These are phyloP conservation scores for Ephestia elutella DNA, from an alignment of 1,140 invertebrate genomes.

Conservation along the genomic window DNA sequence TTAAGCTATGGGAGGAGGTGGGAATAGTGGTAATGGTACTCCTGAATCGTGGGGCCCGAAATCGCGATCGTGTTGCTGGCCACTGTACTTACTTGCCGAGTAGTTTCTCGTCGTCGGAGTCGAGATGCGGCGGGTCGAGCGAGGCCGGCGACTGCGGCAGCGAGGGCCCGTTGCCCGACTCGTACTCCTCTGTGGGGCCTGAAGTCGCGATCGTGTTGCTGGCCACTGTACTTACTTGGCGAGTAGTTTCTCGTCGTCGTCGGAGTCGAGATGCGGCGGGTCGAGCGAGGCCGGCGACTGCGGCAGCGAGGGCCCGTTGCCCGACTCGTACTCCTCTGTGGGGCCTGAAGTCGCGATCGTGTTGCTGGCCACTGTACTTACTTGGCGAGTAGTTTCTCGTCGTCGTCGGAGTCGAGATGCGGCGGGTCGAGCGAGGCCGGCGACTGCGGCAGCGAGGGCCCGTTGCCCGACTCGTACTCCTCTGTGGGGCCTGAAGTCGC, in stretches of 20 bases:
- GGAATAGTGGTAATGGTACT: too few species aligned
- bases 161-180: slow-evolving; percentile 95
- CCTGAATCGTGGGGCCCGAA: too few species aligned
- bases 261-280: slow-evolving; percentile 86
- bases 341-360: too few species aligned
- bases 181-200: too few species aligned
- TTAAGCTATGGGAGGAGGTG: too few species aligned
- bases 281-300: slow-evolving; percentile 94
- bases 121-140: slow-evolving; percentile 86
- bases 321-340: too few species aligned
- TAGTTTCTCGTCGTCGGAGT: slow-evolving; percentile 87
- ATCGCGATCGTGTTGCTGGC: too few species aligned
- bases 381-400: slow-evolving; percentile 82
- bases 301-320: slow-evolving; percentile 93
- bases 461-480: slow-evolving; percentile 97
- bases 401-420: slow-evolving; percentile 87
- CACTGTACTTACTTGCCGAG: slow-evolving; percentile 77
- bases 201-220: too few species aligned
- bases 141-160: slow-evolving; percentile 94
- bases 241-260: slow-evolving; percentile 84
- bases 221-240: slow-evolving; percentile 77
- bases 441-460: slow-evolving; percentile 93
- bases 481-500: too few species aligned
- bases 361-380: too few species aligned
- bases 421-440: slow-evolving; percentile 91